phyloP scores from a whole-genome alignment of 2,797 vertebrate genomes.

The Danio kyathit region DNA sequence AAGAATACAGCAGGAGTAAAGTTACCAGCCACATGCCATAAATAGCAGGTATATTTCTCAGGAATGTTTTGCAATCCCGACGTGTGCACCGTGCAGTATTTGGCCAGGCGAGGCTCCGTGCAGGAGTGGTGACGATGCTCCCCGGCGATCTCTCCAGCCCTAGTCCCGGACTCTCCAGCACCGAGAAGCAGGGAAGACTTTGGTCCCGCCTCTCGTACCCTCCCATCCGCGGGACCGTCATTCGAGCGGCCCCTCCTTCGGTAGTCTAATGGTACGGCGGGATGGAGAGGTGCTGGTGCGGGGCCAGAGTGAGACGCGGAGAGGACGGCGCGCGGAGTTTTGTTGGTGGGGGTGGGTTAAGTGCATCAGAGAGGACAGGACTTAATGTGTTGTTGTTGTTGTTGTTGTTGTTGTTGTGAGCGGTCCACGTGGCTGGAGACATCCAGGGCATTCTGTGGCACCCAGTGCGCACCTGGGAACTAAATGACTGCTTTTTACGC shows the following conservation, averaged over 20 bases:
- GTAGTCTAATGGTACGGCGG: conserved; percentile 74
- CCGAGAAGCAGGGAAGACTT: conserved; percentile 77
- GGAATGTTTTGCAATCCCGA: conserved; percentile 89
- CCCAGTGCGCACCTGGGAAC: conserved; percentile 40
- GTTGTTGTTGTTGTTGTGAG: conserved; percentile 35
- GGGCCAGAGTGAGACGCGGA: conserved; percentile 44
- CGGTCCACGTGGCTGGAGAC: conserved; percentile 51
- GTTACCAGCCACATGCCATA: conserved; percentile 99
- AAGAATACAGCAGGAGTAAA: conserved; percentile 98
- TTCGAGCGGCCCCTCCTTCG: conserved; percentile 78
- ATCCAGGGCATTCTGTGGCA: conserved; percentile 34
- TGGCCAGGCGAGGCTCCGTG: conserved; percentile 84
- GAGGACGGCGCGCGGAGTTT: conserved; percentile 33
- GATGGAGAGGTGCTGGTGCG: conserved; percentile 70
- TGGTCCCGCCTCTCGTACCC: conserved; percentile 82
- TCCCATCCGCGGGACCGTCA: conserved; percentile 85
- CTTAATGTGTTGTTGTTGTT: conserved; percentile 53
- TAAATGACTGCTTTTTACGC: conserved; percentile 24
- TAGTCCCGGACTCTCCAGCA: conserved; percentile 82
- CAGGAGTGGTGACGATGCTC: conserved; percentile 83
- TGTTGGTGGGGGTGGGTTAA: conserved; percentile 49
- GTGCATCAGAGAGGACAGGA: conserved; percentile 42
- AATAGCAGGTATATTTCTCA: conserved; percentile 92
- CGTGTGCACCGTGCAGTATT: conserved; percentile 84
- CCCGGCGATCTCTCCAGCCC: conserved; percentile 85